Conservation (phyloP, 2,797 vertebrate genomes). For the Xenentodon cancila region DNA sequence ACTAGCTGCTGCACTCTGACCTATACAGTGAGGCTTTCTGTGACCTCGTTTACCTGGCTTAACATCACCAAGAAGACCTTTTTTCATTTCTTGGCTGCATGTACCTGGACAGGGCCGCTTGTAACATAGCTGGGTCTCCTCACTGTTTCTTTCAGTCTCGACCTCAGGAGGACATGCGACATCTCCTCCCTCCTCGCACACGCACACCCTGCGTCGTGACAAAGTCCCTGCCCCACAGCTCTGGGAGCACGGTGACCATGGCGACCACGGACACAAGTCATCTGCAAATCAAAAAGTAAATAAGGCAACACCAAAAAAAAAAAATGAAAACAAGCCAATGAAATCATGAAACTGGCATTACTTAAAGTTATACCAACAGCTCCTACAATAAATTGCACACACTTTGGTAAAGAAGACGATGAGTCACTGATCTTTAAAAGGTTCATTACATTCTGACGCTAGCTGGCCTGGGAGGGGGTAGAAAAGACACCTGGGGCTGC, state of each 20-base stretch:
- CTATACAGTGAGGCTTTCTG: too few relatives aligned
- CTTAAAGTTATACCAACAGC: background rate
- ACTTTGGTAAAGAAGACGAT: too few relatives aligned
- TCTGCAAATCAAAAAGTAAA: constrained; percentile 61
- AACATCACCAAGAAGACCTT: background rate
- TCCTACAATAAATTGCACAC: too few relatives aligned
- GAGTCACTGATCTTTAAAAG: too few relatives aligned
- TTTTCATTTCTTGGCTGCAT: too few relatives aligned
- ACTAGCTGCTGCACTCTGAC: too few relatives aligned
- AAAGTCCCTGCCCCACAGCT: constrained; percentile 86
- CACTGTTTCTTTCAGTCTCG: constrained; percentile 44
- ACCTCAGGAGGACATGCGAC: constrained; percentile 69
- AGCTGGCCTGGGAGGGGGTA: too few relatives aligned
- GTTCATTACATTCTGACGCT: too few relatives aligned
- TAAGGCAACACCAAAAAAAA: background rate
- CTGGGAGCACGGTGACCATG: constrained; percentile 85
- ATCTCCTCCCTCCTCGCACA: constrained; percentile 76
- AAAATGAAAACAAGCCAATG: background rate
- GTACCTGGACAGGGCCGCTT: constrained; percentile 83
- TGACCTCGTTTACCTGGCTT: too few relatives aligned
- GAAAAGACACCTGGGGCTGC: too few relatives aligned
- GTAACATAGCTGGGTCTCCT: constrained; percentile 85
- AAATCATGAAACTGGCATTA: background rate
- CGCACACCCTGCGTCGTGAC: constrained; percentile 77
- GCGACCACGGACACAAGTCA: constrained; percentile 86